These are phyloP conservation scores for Ochropleura plecta DNA, from an alignment of 2,888 invertebrate species.

Conservation along the genomic window DNA sequence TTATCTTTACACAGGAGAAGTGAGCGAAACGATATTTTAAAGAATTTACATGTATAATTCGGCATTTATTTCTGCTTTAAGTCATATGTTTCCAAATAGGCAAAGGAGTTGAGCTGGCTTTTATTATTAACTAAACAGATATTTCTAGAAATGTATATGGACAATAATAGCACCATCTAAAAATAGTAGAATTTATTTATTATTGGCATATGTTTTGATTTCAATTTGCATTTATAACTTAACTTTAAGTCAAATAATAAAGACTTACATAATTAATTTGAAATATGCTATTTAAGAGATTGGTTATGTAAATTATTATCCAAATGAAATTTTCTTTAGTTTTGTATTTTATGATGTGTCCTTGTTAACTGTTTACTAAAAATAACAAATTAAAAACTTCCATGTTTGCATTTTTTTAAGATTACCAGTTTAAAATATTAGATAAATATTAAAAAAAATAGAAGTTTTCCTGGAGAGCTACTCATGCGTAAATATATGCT, in stretches of 20 bases:
- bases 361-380: not conserved
- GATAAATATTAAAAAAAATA: too few relatives aligned
- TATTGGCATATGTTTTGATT: slow-evolving; percentile 1
- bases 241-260: not conserved
- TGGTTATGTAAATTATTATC: not conserved
- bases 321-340: slow-evolving; percentile 1
- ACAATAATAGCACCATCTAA: not conserved
- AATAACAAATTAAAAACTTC: too few relatives aligned
- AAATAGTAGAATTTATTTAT: slow-evolving; percentile 5
- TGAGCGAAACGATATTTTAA: not conserved
- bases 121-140: not conserved
- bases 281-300: not conserved
- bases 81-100: not conserved
- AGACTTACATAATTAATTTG: not conserved
- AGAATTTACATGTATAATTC: not conserved
- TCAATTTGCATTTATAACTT: not conserved
- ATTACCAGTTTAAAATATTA: too few relatives aligned
- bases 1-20: not conserved
- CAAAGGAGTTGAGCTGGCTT: slow-evolving; percentile 6
- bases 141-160: not conserved
- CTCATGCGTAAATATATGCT: not conserved
- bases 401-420: too few relatives aligned
- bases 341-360: not conserved
- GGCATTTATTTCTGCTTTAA: not conserved
- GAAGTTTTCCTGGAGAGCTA: not conserved